These are phyloP conservation scores for Megatriorchis doriae DNA, from an alignment of 2,113 vertebrate genomes.

Conservation along the genomic window DNA sequence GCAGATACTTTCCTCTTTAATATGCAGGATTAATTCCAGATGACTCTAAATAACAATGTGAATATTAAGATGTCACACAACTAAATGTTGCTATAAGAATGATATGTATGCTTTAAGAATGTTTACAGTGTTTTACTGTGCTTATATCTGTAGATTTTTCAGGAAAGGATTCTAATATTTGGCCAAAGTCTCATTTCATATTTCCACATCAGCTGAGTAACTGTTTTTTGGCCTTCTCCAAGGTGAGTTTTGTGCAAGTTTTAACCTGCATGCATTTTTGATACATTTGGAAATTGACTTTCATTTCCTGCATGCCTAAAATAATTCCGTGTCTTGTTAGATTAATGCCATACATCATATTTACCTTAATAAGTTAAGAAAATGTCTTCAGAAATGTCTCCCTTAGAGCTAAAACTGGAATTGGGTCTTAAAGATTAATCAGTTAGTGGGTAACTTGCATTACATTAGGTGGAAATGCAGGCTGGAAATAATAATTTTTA, in stretches of 20 bases:
- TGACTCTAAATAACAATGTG: neutral
- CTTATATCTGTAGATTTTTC: neutral
- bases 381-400: constrained; percentile 15
- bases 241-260: constrained; percentile 24
- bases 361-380: constrained; percentile 42
- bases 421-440: constrained; percentile 24
- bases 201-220: neutral
- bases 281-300: constrained; percentile 46
- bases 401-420: neutral
- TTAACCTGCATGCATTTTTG: constrained; percentile 57
- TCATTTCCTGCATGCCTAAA: constrained; percentile 37
- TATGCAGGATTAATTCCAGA: neutral
- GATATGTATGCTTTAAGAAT: neutral
- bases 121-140: neutral
- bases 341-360: constrained; percentile 51
- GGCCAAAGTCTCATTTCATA: neutral
- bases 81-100: neutral
- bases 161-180: neutral
- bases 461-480: neutral
- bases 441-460: neutral
- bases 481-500: neutral
- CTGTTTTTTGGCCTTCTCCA: constrained; percentile 3
- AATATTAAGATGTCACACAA: neutral
- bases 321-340: constrained; percentile 20
- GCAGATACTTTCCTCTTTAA: neutral